Evolutionary conservation across 30 jellyfish, hydroid and myxozoan species (phyloP), one percentile per base, ranked within the genome.

Genomic region (Aurelia aurita): DNA sequence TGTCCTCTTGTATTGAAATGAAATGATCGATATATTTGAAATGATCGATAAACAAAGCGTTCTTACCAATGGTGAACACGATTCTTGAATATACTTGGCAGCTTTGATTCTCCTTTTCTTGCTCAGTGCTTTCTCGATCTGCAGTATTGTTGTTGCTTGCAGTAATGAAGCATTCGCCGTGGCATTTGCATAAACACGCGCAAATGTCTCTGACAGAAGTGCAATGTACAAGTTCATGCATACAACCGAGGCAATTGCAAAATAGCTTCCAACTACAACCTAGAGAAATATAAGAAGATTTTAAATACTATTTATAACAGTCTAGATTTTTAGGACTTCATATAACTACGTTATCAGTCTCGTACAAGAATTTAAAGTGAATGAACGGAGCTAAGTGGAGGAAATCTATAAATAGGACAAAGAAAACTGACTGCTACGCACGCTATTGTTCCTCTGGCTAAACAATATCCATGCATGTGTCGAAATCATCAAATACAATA

Each of bases 181-280:
- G 26, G 98, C 98, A 83, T 93, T 93, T 72, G 72, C 91, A 73
- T 93, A 93, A 26, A 93, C 98, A 6, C 98, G 97, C 66, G 96
- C 86, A 93, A 93, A 93, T 25, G 98, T 93, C 51, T 93, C 98
- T 27, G 98, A 93, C 86, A 93, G 55, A 81, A 93, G 45, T 7
- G 98, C 98, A 58, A 93, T 93, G 55, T 86, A 93, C 51, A 93
- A 85, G 78, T 93, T 93, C 77, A 93, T 58, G 86, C 98, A 93
- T 9, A 93, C 87, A 18, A 88, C 97, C 21, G 98, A 88, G 32
- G 98, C 89, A 21, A 93, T 43, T 25, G 95, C 91, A 54, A 93
- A 82, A 65, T 88, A 93, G 34, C 95, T 74, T 1, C 98, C 98
- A 63, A 93, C 97, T 45, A 93, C 68, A 34, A 88, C 67, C 98